Conservation (phyloP, 2,113 vertebrate species). For the Hippocampus zosterae region DNA sequence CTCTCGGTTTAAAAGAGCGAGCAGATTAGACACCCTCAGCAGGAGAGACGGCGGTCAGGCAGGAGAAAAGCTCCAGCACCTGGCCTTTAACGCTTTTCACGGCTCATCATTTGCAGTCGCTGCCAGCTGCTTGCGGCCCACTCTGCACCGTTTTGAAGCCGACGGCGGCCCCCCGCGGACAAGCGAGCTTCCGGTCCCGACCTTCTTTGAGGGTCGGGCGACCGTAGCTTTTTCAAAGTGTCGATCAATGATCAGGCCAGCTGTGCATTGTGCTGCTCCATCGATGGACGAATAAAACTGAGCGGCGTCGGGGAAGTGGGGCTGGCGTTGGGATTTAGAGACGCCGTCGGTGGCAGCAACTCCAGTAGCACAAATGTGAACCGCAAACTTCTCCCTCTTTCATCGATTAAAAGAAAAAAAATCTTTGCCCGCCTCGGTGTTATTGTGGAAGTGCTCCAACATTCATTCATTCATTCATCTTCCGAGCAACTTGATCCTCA, state of each 20-base stretch:
- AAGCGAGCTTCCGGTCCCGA: slow-evolving; percentile 39
- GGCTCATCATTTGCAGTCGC: slow-evolving; percentile 60
- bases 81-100: slow-evolving; percentile 64
- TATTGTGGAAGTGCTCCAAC: background rate
- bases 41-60: slow-evolving; percentile 47
- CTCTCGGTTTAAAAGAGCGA: slow-evolving; percentile 23
- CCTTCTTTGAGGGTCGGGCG: slow-evolving; percentile 53
- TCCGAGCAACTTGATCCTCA: too few relatives aligned
- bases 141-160: slow-evolving; percentile 40
- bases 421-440: background rate
- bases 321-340: too few relatives aligned
- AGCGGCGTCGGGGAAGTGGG: background rate
- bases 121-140: slow-evolving; percentile 22
- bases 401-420: too few relatives aligned
- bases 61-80: slow-evolving; percentile 58
- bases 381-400: too few relatives aligned
- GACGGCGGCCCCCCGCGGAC: slow-evolving; percentile 27
- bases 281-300: slow-evolving; percentile 38
- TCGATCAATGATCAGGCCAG: slow-evolving; percentile 55
- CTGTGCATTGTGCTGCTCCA: slow-evolving; percentile 10
- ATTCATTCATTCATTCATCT: too few relatives aligned
- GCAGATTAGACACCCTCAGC: slow-evolving; percentile 50
- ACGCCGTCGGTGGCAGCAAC: too few relatives aligned
- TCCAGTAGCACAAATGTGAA: too few relatives aligned
- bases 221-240: slow-evolving; percentile 53